Conservation (phyloP, 1,140 invertebrate genomes). For the Gryllus bimaculatus region DNA sequence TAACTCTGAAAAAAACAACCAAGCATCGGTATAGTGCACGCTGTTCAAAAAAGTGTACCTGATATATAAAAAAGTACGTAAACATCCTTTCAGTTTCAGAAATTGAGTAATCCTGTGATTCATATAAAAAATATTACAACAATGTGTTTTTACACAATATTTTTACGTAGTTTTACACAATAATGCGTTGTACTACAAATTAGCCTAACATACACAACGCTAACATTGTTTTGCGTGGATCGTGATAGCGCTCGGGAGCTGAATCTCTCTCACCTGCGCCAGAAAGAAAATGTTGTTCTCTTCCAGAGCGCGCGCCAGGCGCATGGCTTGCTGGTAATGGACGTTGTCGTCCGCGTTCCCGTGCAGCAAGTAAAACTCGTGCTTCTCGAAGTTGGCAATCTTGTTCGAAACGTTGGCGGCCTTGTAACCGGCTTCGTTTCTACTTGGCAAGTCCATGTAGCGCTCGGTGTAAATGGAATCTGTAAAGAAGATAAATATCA, state of each 20-base stretch:
- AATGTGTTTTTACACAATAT: too few species aligned
- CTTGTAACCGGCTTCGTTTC: constrained; percentile 71
- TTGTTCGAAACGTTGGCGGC: constrained; percentile 56
- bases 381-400: constrained; percentile 65
- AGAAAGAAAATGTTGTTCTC: constrained; percentile 73
- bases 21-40: too few species aligned
- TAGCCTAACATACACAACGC: too few species aligned
- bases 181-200: too few species aligned
- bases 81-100: too few species aligned
- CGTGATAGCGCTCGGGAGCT: too few species aligned
- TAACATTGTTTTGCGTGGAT: too few species aligned
- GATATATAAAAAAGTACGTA: too few species aligned
- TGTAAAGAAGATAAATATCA: constrained; percentile 32
- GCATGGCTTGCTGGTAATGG: constrained; percentile 87
- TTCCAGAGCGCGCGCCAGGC: constrained; percentile 71
- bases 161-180: too few species aligned
- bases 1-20: constrained; percentile 61
- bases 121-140: too few species aligned
- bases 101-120: too few species aligned
- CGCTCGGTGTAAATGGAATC: constrained; percentile 94
- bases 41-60: too few species aligned
- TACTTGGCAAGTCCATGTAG: constrained; percentile 76
- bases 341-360: constrained; percentile 89
- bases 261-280: constrained; percentile 60
- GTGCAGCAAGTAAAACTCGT: constrained; percentile 78